These are phyloP conservation scores for Tetragnatha montana DNA, from an alignment of 2,888 invertebrate genomes.

Conservation along the genomic window DNA sequence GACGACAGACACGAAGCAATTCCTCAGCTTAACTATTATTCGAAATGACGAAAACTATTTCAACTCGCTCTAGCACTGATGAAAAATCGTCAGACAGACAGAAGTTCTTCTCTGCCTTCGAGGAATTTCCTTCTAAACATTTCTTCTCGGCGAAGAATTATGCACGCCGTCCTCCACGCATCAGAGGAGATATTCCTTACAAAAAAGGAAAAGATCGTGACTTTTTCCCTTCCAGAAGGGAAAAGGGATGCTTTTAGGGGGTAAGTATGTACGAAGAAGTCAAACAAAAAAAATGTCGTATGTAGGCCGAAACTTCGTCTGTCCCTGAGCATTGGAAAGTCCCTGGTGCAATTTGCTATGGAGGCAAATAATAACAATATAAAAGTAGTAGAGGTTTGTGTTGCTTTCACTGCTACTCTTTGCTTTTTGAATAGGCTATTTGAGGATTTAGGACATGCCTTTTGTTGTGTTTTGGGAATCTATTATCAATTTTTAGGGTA, in stretches of 20 bases:
- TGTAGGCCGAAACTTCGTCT: slow-evolving; percentile 19
- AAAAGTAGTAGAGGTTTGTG: slow-evolving; percentile 13
- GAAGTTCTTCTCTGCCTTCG: slow-evolving; percentile 2
- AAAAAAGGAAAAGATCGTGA: slow-evolving; percentile 38
- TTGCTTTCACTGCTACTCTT: slow-evolving; percentile 1
- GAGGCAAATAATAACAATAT: slow-evolving; percentile 11
- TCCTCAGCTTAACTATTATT: neutral
- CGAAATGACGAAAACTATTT: neutral
- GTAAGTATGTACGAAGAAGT: slow-evolving; percentile 45
- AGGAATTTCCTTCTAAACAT: neutral
- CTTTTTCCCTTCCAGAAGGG: slow-evolving; percentile 37
- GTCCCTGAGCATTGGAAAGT: slow-evolving; percentile 43
- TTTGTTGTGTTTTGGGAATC: too few relatives aligned
- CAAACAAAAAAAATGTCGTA: slow-evolving; percentile 36
- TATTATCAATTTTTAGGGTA: too few relatives aligned
- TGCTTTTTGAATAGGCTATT: neutral
- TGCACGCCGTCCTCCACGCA: slow-evolving; percentile 28
- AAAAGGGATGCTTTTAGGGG: slow-evolving; percentile 60
- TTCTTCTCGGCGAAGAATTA: slow-evolving; percentile 24
- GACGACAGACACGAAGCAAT: neutral
- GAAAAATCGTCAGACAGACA: neutral
- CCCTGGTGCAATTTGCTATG: slow-evolving; percentile 64
- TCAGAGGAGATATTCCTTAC: slow-evolving; percentile 8
- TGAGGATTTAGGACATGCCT: too few relatives aligned
- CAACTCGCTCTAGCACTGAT: neutral